phyloP scores from a whole-genome alignment of 2,113 vertebrate genomes.

The Percina caprodes region DNA sequence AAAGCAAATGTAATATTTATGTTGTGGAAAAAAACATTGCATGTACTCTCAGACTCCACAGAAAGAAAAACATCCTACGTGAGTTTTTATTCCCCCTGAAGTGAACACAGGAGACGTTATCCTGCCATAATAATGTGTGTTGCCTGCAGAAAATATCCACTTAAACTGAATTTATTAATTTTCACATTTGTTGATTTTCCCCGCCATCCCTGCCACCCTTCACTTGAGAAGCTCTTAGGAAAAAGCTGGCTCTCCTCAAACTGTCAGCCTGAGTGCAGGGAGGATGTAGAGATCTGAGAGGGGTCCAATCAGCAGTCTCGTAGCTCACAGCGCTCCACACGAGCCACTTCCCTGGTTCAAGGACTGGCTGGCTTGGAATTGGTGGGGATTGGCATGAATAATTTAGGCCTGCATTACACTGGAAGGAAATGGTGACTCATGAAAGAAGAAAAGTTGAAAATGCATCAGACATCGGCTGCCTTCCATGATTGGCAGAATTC shows the following conservation, averaged over 20 bases:
- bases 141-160: neutral
- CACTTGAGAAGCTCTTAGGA: constrained; percentile 41
- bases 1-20: neutral
- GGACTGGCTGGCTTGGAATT: constrained; percentile 56
- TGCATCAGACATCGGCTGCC: constrained; percentile 1
- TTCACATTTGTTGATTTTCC: neutral
- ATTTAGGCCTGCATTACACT: constrained; percentile 76
- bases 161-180: neutral
- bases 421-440: constrained; percentile 72
- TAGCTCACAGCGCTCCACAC: constrained; percentile 17
- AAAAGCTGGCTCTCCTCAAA: constrained; percentile 55
- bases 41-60: neutral
- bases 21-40: neutral
- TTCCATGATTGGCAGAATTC: neutral
- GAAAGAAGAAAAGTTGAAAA: constrained; percentile 60
- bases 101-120: neutral
- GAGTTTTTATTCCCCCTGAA: neutral
- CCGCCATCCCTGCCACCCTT: neutral
- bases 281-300: constrained; percentile 6
- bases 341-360: constrained; percentile 43
- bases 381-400: constrained; percentile 76
- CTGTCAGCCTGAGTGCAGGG: constrained; percentile 46
- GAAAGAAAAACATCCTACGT: neutral
- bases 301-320: constrained; percentile 31
- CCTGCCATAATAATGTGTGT: neutral